Evolutionary conservation across 1,140 invertebrate genomes (phyloP), one percentile per base, ranked within the genome.

Genomic region (Plectus sambesii): DNA sequence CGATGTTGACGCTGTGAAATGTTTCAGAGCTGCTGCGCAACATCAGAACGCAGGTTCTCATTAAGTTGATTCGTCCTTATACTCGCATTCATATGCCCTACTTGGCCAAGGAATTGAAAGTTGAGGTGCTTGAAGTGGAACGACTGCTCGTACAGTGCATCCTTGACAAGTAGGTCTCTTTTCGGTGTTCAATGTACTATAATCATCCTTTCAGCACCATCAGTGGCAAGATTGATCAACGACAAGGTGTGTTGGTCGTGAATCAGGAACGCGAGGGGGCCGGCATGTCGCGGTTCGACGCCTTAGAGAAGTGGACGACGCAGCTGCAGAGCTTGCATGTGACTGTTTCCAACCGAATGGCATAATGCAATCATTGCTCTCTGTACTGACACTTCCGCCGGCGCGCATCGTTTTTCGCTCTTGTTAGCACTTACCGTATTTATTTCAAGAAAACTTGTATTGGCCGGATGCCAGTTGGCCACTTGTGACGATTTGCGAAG

Each of bases 61-160:
- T 98, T 40, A 93, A 96, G 72, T 73, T 98, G 38, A 97, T 99
- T 51, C 87, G 86, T 58, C 94, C 94, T 5, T 99, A 99, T 70
- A 97, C 90, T 27, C 80, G 89, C 62, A 96, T 99, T 65, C 85
- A 92, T 66, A 92, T 99, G 68, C 86, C 88, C 9, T 97, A 97
- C 65, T 93, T 99, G 68, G 93, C 92, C 3, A 87, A 85, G 73
- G 87, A 96, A 72, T 73, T 99, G 22, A 96, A 96, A 68, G 96
- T 99, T 64, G 87, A 93, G 69, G 83, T 83, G 36, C 78, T 79
- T 50, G 94, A 99, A 74, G 92, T 99, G 23, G 90, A 96, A 74
- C 90, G 84, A 73, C 75, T 99, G 23, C 73, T 99, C 42, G 90
- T 98, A n/a, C 93, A 90, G 24, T 97, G 92, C 73, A 99, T 99